These are phyloP conservation scores for Zosterops pallidus DNA, from an alignment of 2,113 vertebrate genomes.

Conservation along the genomic window DNA sequence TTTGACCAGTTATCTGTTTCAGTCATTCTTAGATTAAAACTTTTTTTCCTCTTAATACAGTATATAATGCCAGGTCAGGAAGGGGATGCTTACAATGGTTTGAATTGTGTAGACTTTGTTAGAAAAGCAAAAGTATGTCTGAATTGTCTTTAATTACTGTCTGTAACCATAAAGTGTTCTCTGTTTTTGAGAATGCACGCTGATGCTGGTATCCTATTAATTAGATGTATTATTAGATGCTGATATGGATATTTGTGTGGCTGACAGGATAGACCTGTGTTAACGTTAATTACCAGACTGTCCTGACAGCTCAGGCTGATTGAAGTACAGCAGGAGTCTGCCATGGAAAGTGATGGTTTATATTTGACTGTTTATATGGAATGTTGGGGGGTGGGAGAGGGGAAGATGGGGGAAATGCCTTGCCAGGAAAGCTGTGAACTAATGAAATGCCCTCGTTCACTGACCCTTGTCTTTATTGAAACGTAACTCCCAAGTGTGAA, in stretches of 20 bases:
- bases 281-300: neutral
- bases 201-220: neutral
- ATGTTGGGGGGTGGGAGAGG: accelerated
- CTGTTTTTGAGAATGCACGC: neutral
- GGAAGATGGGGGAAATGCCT: neutral
- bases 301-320: slow-evolving; percentile 2
- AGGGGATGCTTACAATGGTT: neutral
- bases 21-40: neutral
- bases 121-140: neutral
- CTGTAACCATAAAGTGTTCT: neutral
- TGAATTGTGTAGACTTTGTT: neutral
- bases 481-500: neutral
- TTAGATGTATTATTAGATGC: neutral
- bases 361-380: neutral
- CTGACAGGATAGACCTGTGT: neutral
- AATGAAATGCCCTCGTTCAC: neutral
- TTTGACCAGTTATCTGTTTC: neutral
- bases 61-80: neutral
- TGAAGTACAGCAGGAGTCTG: slow-evolving; percentile 21
- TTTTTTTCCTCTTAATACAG: neutral
- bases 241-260: neutral
- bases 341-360: neutral
- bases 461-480: slow-evolving; percentile 35
- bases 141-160: neutral
- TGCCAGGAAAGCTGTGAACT: neutral